phyloP scores from a whole-genome alignment of 2,113 vertebrate genomes.

The Muntiacus reevesi region DNA sequence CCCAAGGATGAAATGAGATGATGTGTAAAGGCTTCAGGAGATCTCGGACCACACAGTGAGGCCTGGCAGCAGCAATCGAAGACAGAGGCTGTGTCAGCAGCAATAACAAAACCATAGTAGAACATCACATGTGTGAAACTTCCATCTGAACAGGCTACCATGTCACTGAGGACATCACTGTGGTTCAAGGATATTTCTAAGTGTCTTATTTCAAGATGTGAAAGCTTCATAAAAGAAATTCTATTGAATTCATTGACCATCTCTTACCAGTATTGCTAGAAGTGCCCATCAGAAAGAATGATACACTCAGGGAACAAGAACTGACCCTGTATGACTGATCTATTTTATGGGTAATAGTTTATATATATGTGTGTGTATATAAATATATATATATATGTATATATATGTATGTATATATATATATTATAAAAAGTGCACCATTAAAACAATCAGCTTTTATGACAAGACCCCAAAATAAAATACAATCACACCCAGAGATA shows the following conservation, averaged over 20 bases:
- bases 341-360: background rate
- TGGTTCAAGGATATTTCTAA: accelerated
- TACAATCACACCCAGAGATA: background rate
- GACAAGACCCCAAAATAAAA: background rate
- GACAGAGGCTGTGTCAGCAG: accelerated
- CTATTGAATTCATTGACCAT: background rate
- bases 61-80: background rate
- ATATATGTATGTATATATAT: too few relatives aligned
- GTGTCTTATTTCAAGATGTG: background rate
- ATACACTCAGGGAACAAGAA: background rate
- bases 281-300: background rate
- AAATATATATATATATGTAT: too few relatives aligned
- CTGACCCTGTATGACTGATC: background rate
- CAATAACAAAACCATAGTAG: background rate
- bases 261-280: background rate
- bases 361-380: too few relatives aligned
- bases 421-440: background rate
- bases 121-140: accelerated
- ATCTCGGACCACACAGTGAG: accelerated
- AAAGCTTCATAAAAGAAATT: background rate
- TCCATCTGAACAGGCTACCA: accelerated
- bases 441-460: background rate
- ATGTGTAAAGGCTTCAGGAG: background rate
- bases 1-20: background rate
- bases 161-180: background rate